Evolutionary conservation across 2,888 invertebrate species (phyloP).

Genomic region (Hydroisotoma schaefferi): DNA sequence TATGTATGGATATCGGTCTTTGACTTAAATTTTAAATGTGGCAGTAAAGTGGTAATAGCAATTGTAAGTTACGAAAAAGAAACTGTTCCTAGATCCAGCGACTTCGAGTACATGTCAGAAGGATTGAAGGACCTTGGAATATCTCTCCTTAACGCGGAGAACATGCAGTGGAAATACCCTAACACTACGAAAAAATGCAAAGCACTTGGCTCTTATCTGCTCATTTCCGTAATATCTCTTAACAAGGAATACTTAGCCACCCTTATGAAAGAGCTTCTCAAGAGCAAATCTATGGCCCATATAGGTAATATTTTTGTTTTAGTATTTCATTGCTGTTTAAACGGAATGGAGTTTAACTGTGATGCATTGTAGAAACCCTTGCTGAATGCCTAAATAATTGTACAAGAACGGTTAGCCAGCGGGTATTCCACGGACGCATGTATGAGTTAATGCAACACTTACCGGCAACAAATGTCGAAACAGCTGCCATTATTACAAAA

Average conservation of each 20-base stretch:
- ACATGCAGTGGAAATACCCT: slow-evolving; percentile 16
- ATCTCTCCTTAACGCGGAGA: slow-evolving; percentile 30
- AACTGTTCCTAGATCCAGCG: slow-evolving; percentile 29
- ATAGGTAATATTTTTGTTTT: no score
- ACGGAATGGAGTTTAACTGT: not conserved
- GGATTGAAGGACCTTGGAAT: slow-evolving; percentile 41
- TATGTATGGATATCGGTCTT: no score
- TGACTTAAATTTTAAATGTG: no score
- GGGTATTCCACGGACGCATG: slow-evolving; percentile 23
- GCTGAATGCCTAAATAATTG: slow-evolving; percentile 27
- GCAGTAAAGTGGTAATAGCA: no score
- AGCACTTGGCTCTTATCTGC: slow-evolving; percentile 30
- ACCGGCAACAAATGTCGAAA: slow-evolving; percentile 38
- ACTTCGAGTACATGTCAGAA: slow-evolving; percentile 41
- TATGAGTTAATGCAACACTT: slow-evolving; percentile 41
- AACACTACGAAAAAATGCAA: slow-evolving; percentile 21
- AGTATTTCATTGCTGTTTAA: not conserved
- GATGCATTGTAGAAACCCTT: slow-evolving; percentile 31
- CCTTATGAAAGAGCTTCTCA: slow-evolving; percentile 37
- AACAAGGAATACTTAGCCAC: slow-evolving; percentile 24
- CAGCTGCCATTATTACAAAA: slow-evolving; percentile 37
- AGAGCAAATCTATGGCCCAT: slow-evolving; percentile 27
- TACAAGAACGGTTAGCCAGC: slow-evolving; percentile 31
- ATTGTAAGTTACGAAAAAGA: no score
- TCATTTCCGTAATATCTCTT: slow-evolving; percentile 29